A percentile compares a stretch with the other conserved stretches of the same genome.
Conservation (phyloP, 2,888 invertebrate genomes). For the Allacma fusca region DNA sequence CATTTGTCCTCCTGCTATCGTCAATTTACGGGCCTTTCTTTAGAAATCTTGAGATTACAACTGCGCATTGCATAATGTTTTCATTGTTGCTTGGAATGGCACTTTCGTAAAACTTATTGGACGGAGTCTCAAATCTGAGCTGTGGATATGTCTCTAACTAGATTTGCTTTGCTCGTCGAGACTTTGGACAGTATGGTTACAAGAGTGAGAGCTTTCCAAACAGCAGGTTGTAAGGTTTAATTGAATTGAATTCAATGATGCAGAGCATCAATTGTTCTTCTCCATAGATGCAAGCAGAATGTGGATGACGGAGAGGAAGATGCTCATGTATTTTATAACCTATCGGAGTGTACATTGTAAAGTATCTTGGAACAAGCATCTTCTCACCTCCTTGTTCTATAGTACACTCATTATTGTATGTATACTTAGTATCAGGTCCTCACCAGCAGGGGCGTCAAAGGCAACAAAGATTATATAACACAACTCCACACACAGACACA, state of each 20-base stretch:
- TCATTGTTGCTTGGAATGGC: too few relatives aligned
- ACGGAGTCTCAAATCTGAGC: too few relatives aligned
- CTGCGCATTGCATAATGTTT: too few relatives aligned
- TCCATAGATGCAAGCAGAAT: conserved; percentile 19
- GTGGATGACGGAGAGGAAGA: neutral
- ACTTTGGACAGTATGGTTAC: neutral
- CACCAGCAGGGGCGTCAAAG: conserved; percentile 2
- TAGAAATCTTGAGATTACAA: too few relatives aligned
- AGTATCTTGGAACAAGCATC: neutral
- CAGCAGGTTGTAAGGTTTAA: conserved; percentile 32
- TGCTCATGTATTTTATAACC: neutral
- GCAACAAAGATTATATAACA: too few relatives aligned
- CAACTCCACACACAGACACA: too few relatives aligned
- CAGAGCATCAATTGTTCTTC: conserved; percentile 35
- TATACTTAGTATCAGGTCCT: neutral
- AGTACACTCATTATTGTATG: neutral
- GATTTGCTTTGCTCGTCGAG: neutral
- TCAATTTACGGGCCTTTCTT: too few relatives aligned
- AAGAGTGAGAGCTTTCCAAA: conserved; percentile 21
- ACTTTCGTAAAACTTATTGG: too few relatives aligned
- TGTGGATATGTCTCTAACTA: too few relatives aligned
- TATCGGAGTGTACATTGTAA: neutral
- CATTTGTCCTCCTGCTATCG: too few relatives aligned
- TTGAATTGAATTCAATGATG: conserved; percentile 42
- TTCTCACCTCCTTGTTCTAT: neutral